Conservation (phyloP, 1,140 invertebrate genomes). For the Drosophila sturtevanti region DNA sequence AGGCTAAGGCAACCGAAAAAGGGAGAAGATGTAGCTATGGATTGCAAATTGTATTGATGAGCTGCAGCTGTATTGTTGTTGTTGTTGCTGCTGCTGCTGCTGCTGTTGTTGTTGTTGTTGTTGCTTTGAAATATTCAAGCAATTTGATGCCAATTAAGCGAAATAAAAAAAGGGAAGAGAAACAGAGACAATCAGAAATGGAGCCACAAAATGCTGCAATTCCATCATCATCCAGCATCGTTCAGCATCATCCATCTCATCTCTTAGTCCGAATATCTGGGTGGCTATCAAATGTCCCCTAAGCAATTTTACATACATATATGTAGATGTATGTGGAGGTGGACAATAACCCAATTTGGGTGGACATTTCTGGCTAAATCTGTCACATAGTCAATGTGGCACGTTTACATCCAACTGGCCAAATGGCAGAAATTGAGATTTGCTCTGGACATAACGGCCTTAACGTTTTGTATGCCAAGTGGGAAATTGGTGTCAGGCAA, state of each 20-base stretch:
- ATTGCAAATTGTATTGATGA: constrained; percentile 77
- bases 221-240: constrained; percentile 10
- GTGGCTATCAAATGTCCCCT: neutral
- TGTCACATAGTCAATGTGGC: constrained; percentile 19
- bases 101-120: constrained; percentile 32
- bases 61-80: constrained; percentile 19
- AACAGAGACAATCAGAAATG: neutral
- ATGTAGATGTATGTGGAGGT: neutral
- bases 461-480: neutral
- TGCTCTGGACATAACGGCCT: neutral
- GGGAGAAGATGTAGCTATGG: constrained; percentile 16
- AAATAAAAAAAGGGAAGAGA: constrained; percentile 4
- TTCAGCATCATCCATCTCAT: too few relatives aligned
- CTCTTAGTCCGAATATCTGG: neutral
- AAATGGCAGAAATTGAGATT: neutral
- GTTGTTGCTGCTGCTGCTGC: constrained; percentile 17
- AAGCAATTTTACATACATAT: constrained; percentile 12
- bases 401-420: constrained; percentile 7
- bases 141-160: constrained; percentile 79
- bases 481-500: constrained; percentile 14
- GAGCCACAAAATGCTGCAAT: neutral
- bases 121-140: constrained; percentile 71
- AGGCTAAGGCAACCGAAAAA: neutral
- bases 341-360: constrained; percentile 2
- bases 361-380: constrained; percentile 26